These are phyloP conservation scores for Bradypodion ventrale DNA, from an alignment of 2,797 vertebrate genomes.

Conservation along the genomic window DNA sequence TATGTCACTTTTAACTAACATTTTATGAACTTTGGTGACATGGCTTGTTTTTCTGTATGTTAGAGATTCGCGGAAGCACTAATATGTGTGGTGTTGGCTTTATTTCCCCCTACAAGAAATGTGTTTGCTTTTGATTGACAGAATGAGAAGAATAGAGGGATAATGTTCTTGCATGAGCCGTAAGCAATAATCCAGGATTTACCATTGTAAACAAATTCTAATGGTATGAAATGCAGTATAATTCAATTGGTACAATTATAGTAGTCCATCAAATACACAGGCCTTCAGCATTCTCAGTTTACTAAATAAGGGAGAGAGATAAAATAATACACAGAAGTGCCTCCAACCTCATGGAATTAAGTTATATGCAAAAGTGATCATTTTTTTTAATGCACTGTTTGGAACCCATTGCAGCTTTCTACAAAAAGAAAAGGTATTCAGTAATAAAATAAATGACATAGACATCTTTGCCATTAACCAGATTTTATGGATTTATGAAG, in stretches of 20 bases:
- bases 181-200: neutral
- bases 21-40: no score
- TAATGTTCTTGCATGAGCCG: neutral
- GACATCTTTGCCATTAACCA: conserved; percentile 43
- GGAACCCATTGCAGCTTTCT: conserved; percentile 3
- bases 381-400: conserved; percentile 10
- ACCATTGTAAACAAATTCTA: neutral
- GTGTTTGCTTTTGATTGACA: neutral
- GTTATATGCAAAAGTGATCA: neutral
- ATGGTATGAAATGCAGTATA: neutral
- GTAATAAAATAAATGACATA: conserved; percentile 13
- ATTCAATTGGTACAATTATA: neutral
- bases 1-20: no score
- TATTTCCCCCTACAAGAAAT: neutral
- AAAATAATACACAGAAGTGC: neutral
- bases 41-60: no score
- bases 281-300: conserved; percentile 1
- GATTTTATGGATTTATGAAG: conserved; percentile 53
- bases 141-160: neutral
- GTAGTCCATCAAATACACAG: neutral
- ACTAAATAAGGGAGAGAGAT: neutral
- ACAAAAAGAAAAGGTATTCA: conserved; percentile 13
- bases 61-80: no score
- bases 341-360: neutral
- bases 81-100: no score